Percentiles rank a stretch among this genome's conserved stretches.
Conservation (phyloP, 2,888 invertebrate species). For the Drosophila paracracens region DNA sequence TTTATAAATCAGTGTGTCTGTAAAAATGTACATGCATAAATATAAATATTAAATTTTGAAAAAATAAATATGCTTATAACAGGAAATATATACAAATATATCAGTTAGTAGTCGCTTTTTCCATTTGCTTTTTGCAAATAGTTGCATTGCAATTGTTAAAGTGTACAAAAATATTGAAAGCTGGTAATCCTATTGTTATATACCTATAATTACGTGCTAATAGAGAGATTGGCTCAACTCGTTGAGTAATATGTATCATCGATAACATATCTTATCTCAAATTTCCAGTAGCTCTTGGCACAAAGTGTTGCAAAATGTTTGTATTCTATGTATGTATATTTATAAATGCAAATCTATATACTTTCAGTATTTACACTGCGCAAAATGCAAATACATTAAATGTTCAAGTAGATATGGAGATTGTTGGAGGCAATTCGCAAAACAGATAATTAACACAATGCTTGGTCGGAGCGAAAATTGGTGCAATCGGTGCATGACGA, state of each 20-base stretch:
- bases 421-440: neutral
- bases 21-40: neutral
- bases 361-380: conserved; percentile 8
- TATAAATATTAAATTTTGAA: neutral
- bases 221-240: neutral
- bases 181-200: neutral
- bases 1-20: neutral
- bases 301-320: neutral
- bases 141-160: neutral
- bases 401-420: neutral
- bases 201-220: neutral
- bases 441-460: conserved; percentile 6
- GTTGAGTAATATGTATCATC: conserved; percentile 26
- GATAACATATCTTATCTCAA: conserved; percentile 56
- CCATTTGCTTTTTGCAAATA: neutral
- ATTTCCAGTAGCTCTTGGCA: conserved; percentile 33
- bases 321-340: conserved; percentile 1
- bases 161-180: no score
- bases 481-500: conserved; percentile 50
- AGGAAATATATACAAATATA: neutral
- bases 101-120: neutral
- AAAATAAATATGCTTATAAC: neutral
- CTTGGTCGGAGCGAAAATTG: conserved; percentile 8
- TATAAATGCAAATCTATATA: neutral
- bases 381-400: conserved; percentile 3